phyloP scores from a whole-genome alignment of 92 coral and sea anemone genomes.

The Heliopora coerulea region DNA sequence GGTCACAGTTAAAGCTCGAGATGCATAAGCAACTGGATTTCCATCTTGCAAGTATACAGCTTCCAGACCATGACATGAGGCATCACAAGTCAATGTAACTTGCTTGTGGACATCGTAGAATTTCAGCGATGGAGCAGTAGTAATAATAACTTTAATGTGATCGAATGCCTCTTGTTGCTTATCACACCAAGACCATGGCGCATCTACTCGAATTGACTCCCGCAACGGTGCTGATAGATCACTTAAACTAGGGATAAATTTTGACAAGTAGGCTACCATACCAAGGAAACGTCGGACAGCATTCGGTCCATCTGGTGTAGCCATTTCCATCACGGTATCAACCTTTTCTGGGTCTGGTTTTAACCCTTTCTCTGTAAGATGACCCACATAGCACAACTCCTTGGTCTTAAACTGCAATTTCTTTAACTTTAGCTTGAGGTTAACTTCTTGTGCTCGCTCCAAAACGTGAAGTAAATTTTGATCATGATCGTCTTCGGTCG shows the following conservation, averaged over 20 bases:
- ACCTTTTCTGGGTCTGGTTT: conserved; percentile 57
- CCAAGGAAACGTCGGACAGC: conserved; percentile 54
- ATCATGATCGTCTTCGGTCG: conserved; percentile 58
- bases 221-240: conserved; percentile 53
- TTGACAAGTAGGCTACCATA: conserved; percentile 60
- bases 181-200: too few relatives aligned
- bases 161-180: too few relatives aligned
- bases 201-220: too few relatives aligned
- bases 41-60: too few relatives aligned
- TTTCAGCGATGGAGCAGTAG: too few relatives aligned
- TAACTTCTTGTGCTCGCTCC: conserved; percentile 41
- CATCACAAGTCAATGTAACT: too few relatives aligned
- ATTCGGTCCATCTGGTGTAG: conserved; percentile 64
- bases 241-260: conserved; percentile 47
- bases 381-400: conserved; percentile 55
- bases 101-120: too few relatives aligned
- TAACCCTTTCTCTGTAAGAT: conserved; percentile 52
- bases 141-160: too few relatives aligned
- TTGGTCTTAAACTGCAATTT: conserved; percentile 48
- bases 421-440: conserved; percentile 59
- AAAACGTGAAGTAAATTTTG: conserved; percentile 29
- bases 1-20: too few relatives aligned
- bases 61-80: too few relatives aligned
- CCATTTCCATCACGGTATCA: conserved; percentile 45
- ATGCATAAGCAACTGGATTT: too few relatives aligned